Base-by-base conservation (phyloP, 2,113 vertebrate genomes). In the Ochotona princeps region DNA sequence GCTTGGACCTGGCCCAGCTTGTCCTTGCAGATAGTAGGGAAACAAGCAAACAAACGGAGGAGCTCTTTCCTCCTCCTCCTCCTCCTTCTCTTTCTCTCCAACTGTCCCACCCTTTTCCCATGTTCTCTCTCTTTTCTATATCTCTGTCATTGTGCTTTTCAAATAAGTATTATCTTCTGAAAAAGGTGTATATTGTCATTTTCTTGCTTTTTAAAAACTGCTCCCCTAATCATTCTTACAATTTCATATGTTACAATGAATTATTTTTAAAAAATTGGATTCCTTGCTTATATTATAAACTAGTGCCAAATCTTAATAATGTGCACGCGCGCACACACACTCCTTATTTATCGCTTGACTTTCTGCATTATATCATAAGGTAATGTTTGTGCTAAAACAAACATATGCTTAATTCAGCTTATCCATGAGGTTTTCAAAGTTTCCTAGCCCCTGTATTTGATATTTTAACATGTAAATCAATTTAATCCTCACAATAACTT, bases 181-280 rank as follows among this genome's bases (percentile, higher is more conserved):
- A n/a, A n/a, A n/a, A 81, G 8, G 23, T n/a, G 65, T 63, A 66
- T 23, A 8, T 60, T 67, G 21, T 72, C 30, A 20, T 80, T 63
- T 20, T 7, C 8, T 83, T 54, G 12, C 23, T 30, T 90, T 65
- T 89, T n/a, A n/a, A 81, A 7, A 17, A 88, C 18, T 35, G 18
- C 3, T 4, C 4, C 69, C 28, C 4, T 8, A 11, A 4, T 70
- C 65, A 66, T 78, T 72, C 25, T 80, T 35, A 26, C 7, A 75
- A 65, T 70, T 92, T 82, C 63, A 70, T 44, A 65, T 60, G 30
- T n/a, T n/a, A n/a, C n/a, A n/a, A n/a, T n/a, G n/a, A n/a, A n/a
- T n/a, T n/a, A n/a, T n/a, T n/a, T n/a, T n/a, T n/a, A n/a, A n/a
- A 75, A 9, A 92, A 70, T 25, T 79, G 32, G 83, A 84, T 67